Conservation (phyloP, 1,140 invertebrate species). For the Araneus ventricosus region DNA sequence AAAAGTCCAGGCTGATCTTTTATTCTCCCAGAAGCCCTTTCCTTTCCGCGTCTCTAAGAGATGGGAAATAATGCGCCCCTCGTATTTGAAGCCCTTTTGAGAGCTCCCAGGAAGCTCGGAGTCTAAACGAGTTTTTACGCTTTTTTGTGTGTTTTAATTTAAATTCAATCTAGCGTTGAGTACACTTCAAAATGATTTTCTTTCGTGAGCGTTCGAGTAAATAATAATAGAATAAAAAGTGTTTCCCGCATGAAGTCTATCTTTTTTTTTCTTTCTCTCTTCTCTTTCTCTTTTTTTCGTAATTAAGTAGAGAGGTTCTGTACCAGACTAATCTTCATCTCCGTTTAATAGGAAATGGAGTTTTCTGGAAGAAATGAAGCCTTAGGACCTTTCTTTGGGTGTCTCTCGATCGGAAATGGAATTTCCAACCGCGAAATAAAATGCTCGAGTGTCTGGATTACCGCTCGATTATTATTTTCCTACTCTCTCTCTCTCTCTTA, state of each 20-base stretch:
- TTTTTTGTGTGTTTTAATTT: slow-evolving; percentile 59
- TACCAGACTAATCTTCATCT: slow-evolving; percentile 22
- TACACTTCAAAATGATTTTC: slow-evolving; percentile 25
- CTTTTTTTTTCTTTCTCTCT: not conserved
- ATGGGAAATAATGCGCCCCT: not conserved
- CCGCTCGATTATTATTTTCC: not conserved
- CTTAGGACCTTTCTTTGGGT: not conserved
- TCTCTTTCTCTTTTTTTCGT: not conserved
- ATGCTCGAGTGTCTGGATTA: not conserved
- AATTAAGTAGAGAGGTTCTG: slow-evolving; percentile 26
- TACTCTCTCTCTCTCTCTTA: no score
- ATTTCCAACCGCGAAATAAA: slow-evolving; percentile 30
- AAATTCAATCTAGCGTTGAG: slow-evolving; percentile 51
- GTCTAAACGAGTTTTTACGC: slow-evolving; percentile 5
- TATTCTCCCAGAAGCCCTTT: not conserved
- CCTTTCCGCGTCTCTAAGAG: not conserved
- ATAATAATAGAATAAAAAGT: slow-evolving; percentile 4
- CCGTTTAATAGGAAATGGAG: slow-evolving; percentile 27
- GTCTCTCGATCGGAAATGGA: slow-evolving; percentile 13
- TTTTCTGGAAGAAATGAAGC: not conserved
- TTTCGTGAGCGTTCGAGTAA: not conserved
- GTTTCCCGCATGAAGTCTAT: not conserved
- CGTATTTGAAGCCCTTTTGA: not conserved
- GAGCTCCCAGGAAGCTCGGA: not conserved
- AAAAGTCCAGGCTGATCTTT: no score